Percentiles rank a stretch among this genome's conserved stretches.
Evolutionary conservation across 1,140 invertebrate species (phyloP).

Genomic region (Cydia splendana): DNA sequence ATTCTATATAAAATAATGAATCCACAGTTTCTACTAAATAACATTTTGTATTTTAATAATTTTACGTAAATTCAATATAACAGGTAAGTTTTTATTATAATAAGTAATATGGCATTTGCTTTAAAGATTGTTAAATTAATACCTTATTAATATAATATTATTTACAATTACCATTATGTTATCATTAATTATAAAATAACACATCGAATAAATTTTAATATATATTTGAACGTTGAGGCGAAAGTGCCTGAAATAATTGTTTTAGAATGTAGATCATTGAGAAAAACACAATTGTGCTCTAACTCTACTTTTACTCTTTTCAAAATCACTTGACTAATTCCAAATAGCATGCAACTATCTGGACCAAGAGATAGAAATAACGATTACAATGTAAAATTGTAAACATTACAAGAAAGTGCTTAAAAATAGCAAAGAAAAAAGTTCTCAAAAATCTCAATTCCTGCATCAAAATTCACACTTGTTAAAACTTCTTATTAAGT

Average conservation of each 20-base stretch:
- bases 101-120: conserved; percentile 33
- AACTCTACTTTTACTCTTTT: neutral
- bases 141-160: conserved; percentile 30
- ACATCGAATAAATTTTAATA: conserved; percentile 16
- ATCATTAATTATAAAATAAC: conserved; percentile 26
- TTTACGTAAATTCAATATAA: conserved; percentile 23
- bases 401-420: conserved; percentile 2
- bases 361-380: conserved; percentile 11
- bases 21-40: conserved; percentile 31
- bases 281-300: neutral
- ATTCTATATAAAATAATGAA: conserved; percentile 41
- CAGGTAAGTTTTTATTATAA: conserved; percentile 25
- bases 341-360: neutral
- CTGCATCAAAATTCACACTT: conserved; percentile 12
- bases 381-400: neutral
- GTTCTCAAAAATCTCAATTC: neutral
- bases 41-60: conserved; percentile 28
- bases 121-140: conserved; percentile 30
- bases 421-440: conserved; percentile 12
- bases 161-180: conserved; percentile 29
- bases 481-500: conserved; percentile 22
- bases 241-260: neutral
- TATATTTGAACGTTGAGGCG: conserved; percentile 1
- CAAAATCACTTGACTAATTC: neutral
- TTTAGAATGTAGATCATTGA: neutral